Evolutionary conservation across 2,888 invertebrate genomes (phyloP).

Genomic region (Muscina levida): DNA sequence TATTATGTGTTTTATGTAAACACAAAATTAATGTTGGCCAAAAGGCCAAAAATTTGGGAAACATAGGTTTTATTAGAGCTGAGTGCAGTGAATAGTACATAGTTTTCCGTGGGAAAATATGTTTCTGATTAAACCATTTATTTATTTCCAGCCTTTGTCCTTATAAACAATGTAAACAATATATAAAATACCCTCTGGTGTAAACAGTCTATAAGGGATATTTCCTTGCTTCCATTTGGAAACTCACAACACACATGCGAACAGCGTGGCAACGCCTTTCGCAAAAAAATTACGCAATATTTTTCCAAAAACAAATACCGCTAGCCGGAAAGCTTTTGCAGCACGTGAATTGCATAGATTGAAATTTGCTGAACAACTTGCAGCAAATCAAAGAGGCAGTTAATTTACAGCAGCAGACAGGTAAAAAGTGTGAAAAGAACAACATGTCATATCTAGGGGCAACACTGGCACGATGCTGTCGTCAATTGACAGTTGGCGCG

Average conservation of each 20-base stretch:
- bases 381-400: not conserved
- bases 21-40: no score
- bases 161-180: no score
- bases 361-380: not conserved
- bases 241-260: not conserved
- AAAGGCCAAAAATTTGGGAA: no score
- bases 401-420: constrained; percentile 9
- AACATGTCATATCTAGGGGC: constrained; percentile 72
- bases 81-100: no score
- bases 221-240: not conserved
- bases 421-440: constrained; percentile 39
- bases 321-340: constrained; percentile 13
- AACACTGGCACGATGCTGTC: constrained; percentile 74
- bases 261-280: not conserved
- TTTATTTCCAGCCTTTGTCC: no score
- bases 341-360: constrained; percentile 40
- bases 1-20: no score
- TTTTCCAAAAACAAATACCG: constrained; percentile 41
- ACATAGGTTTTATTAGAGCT: no score
- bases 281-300: constrained; percentile 44
- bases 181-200: no score
- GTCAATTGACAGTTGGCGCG: constrained; percentile 70
- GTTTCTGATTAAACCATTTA: no score
- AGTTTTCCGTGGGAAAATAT: no score
- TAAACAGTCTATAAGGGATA: no score